Evolutionary conservation across 2,113 vertebrate species (phyloP).

Genomic region (Indri indri): DNA sequence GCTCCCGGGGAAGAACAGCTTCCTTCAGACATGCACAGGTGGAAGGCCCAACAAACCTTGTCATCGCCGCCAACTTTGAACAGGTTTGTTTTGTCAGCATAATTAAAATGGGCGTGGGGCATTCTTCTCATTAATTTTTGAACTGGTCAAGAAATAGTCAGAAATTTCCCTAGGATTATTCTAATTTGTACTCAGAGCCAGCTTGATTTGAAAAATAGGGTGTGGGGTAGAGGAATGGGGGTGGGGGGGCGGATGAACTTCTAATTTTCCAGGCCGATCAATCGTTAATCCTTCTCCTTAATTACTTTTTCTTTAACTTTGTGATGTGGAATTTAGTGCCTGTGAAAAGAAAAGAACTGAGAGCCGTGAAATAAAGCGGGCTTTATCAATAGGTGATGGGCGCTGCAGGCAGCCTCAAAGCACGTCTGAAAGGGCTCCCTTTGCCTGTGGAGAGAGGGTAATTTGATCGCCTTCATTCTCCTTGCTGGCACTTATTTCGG

Average conservation of each 20-base stretch:
- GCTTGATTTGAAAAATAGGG: constrained; percentile 53
- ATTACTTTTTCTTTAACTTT: constrained; percentile 87
- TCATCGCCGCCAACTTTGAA: background rate
- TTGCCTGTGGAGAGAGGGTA: constrained; percentile 84
- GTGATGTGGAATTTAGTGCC: constrained; percentile 88
- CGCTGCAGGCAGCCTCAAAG: constrained; percentile 85
- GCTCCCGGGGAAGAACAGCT: background rate
- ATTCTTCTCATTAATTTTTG: constrained; percentile 74
- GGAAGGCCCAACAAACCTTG: background rate
- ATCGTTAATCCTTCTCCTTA: constrained; percentile 88
- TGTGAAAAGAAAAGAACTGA: constrained; percentile 85
- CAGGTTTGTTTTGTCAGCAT: background rate
- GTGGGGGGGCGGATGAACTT: constrained; percentile 66
- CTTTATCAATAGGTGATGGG: constrained; percentile 88
- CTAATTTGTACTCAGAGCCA: constrained; percentile 67
- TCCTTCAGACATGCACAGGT: background rate
- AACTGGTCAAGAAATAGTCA: constrained; percentile 72
- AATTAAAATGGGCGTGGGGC: constrained; percentile 30
- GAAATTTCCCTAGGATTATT: constrained; percentile 70
- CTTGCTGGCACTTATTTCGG: constrained; percentile 78
- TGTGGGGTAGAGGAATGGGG: background rate
- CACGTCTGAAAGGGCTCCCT: constrained; percentile 80
- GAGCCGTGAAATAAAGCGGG: constrained; percentile 87
- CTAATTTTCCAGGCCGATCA: constrained; percentile 86
- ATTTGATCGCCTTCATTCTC: constrained; percentile 86